phyloP scores from a whole-genome alignment of 2,888 invertebrate genomes.

The Elmis aenea region DNA sequence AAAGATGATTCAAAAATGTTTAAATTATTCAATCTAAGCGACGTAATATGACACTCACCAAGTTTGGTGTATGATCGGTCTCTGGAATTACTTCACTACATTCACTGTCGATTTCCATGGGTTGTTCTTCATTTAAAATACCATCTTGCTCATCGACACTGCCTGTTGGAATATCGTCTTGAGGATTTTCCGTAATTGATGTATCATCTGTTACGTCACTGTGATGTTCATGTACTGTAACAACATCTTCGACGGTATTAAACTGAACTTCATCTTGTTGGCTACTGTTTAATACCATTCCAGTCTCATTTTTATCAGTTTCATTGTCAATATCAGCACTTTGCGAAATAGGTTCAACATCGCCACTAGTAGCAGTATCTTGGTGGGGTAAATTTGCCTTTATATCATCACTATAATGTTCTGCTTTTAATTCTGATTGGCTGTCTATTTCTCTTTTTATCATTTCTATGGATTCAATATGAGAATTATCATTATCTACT shows the following conservation, averaged over 20 bases:
- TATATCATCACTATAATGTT: background rate
- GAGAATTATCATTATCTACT: conserved; percentile 22
- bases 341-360: conserved; percentile 3
- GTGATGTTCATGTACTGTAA: background rate
- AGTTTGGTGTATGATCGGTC: too few relatives aligned
- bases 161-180: too few relatives aligned
- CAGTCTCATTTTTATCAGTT: conserved; percentile 1
- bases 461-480: conserved; percentile 45
- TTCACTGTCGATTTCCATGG: too few relatives aligned
- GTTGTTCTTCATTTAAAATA: too few relatives aligned
- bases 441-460: conserved; percentile 43
- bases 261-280: background rate
- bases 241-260: conserved; percentile 3
- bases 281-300: too few relatives aligned
- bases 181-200: too few relatives aligned
- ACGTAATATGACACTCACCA: too few relatives aligned
- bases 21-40: too few relatives aligned
- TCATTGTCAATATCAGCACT: conserved; percentile 3
- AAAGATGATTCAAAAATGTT: too few relatives aligned
- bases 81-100: too few relatives aligned
- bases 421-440: conserved; percentile 22
- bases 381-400: background rate
- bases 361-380: background rate
- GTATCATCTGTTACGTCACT: too few relatives aligned
- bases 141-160: too few relatives aligned